phyloP scores from a whole-genome alignment of 2,797 vertebrate species.

The Trachops cirrhosus region DNA sequence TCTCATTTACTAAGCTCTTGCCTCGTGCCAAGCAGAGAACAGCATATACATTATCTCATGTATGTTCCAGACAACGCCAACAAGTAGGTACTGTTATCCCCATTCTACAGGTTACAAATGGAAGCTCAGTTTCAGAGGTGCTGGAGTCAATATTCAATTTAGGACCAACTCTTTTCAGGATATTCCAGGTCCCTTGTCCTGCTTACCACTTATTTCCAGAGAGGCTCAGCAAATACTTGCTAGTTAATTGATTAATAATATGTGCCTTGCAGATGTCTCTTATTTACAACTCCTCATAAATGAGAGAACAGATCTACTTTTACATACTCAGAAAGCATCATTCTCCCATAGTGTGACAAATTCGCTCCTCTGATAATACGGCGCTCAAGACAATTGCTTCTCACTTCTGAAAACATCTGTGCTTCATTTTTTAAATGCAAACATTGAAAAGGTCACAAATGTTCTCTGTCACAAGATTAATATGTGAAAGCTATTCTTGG shows the following conservation, averaged over 20 bases:
- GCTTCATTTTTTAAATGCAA: constrained; percentile 49
- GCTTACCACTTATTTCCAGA: neutral
- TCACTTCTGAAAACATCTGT: constrained; percentile 47
- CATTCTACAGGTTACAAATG: neutral
- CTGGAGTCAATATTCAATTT: neutral
- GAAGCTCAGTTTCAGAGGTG: constrained; percentile 4
- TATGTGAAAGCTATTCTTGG: constrained; percentile 41
- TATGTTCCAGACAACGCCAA: neutral
- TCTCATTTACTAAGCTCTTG: constrained; percentile 9
- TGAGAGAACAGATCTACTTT: neutral
- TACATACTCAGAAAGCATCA: constrained; percentile 2
- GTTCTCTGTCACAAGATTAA: constrained; percentile 40
- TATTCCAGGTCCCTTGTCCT: neutral
- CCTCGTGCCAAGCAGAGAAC: neutral
- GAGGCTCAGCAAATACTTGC: constrained; percentile 25
- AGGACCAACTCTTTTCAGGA: neutral
- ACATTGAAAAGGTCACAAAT: constrained; percentile 37
- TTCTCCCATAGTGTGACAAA: constrained; percentile 24
- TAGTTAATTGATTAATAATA: constrained; percentile 28
- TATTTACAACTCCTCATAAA: neutral
- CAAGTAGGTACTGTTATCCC: neutral
- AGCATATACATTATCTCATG: neutral
- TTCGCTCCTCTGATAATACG: neutral
- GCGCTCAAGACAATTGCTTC: neutral
- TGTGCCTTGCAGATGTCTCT: neutral